A percentile compares a stretch with the other conserved stretches of the same genome.
phyloP scores from a whole-genome alignment of 2,797 vertebrate species.

The Hypotaenidia okinawae region DNA sequence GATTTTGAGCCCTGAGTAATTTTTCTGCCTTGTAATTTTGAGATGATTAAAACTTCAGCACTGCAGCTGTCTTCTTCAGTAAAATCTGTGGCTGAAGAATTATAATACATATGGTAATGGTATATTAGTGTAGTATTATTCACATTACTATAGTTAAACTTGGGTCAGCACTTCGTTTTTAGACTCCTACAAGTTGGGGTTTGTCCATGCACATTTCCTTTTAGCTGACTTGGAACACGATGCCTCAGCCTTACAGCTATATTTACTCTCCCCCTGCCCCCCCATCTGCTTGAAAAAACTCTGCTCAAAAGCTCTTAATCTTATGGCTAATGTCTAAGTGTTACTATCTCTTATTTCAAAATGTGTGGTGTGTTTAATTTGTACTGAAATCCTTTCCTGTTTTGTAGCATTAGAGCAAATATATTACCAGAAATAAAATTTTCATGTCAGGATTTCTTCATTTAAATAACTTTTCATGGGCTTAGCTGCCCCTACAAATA shows the following conservation, averaged over 20 bases:
- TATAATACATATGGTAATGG: constrained; percentile 45
- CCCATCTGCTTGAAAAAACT: neutral
- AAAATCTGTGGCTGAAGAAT: constrained; percentile 20
- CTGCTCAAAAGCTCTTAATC: neutral
- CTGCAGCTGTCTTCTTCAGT: constrained; percentile 49
- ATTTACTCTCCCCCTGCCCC: neutral
- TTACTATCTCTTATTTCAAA: neutral
- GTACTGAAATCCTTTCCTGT: neutral
- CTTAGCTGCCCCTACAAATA: neutral
- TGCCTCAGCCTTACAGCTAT: neutral
- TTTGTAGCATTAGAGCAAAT: neutral
- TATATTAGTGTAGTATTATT: constrained; percentile 56
- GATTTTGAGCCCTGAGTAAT: constrained; percentile 19
- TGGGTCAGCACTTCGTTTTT: constrained; percentile 57
- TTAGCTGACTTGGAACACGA: constrained; percentile 38
- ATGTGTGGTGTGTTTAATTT: neutral
- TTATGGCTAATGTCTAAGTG: neutral
- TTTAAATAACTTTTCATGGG: neutral
- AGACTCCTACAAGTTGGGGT: neutral
- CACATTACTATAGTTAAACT: constrained; percentile 48
- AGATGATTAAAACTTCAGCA: constrained; percentile 38
- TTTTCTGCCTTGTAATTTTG: constrained; percentile 57
- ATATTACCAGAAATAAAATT: neutral
- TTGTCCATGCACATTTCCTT: constrained; percentile 1
- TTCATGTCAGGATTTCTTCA: neutral